These are phyloP conservation scores for Altica lythri DNA, from an alignment of 2,888 invertebrate genomes.

Conservation along the genomic window DNA sequence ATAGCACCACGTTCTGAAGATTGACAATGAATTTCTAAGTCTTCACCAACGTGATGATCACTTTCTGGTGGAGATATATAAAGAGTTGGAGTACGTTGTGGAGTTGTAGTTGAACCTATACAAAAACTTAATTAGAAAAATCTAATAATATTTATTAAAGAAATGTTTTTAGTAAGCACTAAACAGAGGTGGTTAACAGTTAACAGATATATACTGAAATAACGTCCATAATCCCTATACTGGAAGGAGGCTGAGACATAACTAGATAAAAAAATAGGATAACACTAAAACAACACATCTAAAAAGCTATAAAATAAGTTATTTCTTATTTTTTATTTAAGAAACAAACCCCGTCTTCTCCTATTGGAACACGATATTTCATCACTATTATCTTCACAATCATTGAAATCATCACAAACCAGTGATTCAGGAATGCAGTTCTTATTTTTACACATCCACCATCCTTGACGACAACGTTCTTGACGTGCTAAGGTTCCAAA, in stretches of 20 bases:
- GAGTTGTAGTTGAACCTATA: no score
- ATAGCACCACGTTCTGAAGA: conserved; percentile 61
- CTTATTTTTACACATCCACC: conserved; percentile 59
- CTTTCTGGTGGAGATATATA: conserved; percentile 44
- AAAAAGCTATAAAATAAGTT: conserved; percentile 8
- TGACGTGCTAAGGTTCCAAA: no score
- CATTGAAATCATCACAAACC: conserved; percentile 64
- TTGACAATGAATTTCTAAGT: conserved; percentile 68
- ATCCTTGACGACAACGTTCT: conserved; percentile 39
- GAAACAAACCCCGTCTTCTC: conserved; percentile 59
- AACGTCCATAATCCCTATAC: no score
- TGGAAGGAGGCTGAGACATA: no score
- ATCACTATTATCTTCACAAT: conserved; percentile 70
- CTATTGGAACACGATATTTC: conserved; percentile 61
- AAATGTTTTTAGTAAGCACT: not conserved
- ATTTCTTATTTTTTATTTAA: conserved; percentile 14
- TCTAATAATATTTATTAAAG: not conserved
- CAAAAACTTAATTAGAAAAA: conserved; percentile 5
- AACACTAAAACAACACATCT: no score
- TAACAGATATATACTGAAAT: no score
- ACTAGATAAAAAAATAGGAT: no score
- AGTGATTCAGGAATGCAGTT: conserved; percentile 64
- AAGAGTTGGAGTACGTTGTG: conserved; percentile 36
- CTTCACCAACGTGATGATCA: conserved; percentile 61
- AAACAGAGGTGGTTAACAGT: no score